Base-by-base conservation (phyloP, 2,797 vertebrate genomes). In the Chiroxiphia lanceolata region DNA sequence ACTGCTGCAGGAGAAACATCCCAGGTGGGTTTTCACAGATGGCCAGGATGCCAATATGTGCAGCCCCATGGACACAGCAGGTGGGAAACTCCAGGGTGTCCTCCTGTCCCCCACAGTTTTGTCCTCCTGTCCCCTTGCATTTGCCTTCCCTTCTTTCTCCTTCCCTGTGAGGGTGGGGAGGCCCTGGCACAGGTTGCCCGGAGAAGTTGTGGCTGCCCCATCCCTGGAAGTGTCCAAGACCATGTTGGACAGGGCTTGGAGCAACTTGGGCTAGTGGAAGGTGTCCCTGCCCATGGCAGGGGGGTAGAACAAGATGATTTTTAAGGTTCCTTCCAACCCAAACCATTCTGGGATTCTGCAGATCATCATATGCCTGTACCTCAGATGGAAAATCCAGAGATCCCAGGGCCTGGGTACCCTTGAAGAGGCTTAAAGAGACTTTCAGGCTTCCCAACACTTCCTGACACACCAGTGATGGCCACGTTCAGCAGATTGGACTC, bases 1-100 rank as follows among this genome's bases (percentile, higher is more conserved):
- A 0, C 14, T 22, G 34, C 26, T 50, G 42, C 1, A 1, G 86
- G 18, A 82, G 31, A 36, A 69, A 26, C 6, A 8, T 29, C 26
- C 21, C 25, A 5, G 34, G 15, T 18, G 75, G 76, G 63, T 31
- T 53, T 72, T 54, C 14, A 1, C 21, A 3, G 33, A 4, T 10
- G 45, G 15, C 29, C 0, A 1, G 22, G 42, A 44, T 2, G 17
- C 70, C 3, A 9, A 19, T 31, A 2, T 3, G 15, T 6, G 23
- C 64, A 70, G 54, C 34, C 29, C n/a, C 36, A 12, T 0, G 5
- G 48, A 27, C 42, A 16, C 29, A 56, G 36, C 2, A 45, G 14
- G 29, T 23, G 69, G 18, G 57, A 51, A 79, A 31, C 22, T 36
- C 27, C 15, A 29, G 50, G 26, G 7, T 57, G 61, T 60, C 71